Percentiles rank a stretch among this genome's conserved stretches.
Conservation (phyloP, 1,140 invertebrate species). For the Hermetia illucens region DNA sequence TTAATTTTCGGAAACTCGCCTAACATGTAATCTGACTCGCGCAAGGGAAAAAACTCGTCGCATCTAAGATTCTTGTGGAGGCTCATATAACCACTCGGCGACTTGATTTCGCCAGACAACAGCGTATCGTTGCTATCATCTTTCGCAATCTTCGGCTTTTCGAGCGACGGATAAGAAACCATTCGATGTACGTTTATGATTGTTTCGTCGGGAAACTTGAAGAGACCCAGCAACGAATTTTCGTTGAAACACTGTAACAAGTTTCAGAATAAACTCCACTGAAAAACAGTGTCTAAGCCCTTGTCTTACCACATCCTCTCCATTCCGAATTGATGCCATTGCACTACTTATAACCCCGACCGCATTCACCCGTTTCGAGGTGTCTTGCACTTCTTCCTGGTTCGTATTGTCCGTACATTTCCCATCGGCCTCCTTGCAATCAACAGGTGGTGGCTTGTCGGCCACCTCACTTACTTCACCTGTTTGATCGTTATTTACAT, state of each 20-base stretch:
- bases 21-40: conserved; percentile 28
- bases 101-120: conserved; percentile 29
- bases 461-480: no score
- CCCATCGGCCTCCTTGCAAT: no score
- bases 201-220: conserved; percentile 35
- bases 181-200: conserved; percentile 27
- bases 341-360: conserved; percentile 27
- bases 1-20: conserved; percentile 26
- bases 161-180: conserved; percentile 17
- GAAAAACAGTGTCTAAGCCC: not conserved
- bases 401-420: no score
- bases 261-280: conserved; percentile 3
- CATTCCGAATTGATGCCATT: conserved; percentile 21
- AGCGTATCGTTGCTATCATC: conserved; percentile 36
- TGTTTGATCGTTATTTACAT: no score
- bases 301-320: conserved; percentile 21
- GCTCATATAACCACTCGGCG: conserved; percentile 22
- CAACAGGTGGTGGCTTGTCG: no score
- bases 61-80: conserved; percentile 21
- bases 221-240: conserved; percentile 36
- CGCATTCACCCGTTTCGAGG: conserved; percentile 21
- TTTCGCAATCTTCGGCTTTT: conserved; percentile 19
- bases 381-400: no score
- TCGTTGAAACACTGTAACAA: conserved; percentile 36
- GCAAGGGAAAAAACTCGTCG: conserved; percentile 17